These are phyloP conservation scores for Caenorhabditis latens DNA, from an alignment of 1,140 invertebrate species.

Conservation along the genomic window DNA sequence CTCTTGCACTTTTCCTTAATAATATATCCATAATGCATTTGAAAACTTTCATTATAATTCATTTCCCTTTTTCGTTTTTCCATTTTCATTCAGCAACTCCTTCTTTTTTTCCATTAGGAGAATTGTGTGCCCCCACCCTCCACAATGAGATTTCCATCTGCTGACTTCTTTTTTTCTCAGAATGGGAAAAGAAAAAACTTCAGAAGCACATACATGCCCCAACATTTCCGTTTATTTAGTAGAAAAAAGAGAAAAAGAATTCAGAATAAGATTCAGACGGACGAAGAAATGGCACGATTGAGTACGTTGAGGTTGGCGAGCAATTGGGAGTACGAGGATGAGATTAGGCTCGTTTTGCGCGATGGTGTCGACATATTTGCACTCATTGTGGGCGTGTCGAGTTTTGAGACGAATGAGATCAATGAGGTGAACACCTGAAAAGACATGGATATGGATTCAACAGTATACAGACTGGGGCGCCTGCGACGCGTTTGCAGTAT, in stretches of 20 bases:
- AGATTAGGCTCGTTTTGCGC: conserved; percentile 12
- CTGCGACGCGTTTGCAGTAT: no score
- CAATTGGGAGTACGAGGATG: conserved; percentile 7
- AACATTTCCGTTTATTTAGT: neutral
- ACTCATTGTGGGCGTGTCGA: neutral
- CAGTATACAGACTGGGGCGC: no score
- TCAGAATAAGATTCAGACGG: conserved; percentile 2
- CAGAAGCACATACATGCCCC: neutral
- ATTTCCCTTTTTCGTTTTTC: no score
- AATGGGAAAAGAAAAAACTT: no score
- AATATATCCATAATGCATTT: no score
- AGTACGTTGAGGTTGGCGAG: conserved; percentile 33
- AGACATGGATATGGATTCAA: neutral
- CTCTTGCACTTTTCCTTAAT: no score
- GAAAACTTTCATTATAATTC: no score
- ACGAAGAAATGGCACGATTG: conserved; percentile 33
- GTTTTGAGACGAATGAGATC: conserved; percentile 44
- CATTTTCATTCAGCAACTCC: no score
- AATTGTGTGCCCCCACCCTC: no score
- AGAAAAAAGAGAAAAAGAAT: neutral
- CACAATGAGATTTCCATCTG: no score
- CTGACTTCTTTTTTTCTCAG: neutral
- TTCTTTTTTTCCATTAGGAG: no score
- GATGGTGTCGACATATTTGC: conserved; percentile 23
- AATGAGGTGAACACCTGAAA: conserved; percentile 34